Evolutionary conservation across 1,140 invertebrate genomes (phyloP).

Genomic region (Eufriesea mexicana): DNA sequence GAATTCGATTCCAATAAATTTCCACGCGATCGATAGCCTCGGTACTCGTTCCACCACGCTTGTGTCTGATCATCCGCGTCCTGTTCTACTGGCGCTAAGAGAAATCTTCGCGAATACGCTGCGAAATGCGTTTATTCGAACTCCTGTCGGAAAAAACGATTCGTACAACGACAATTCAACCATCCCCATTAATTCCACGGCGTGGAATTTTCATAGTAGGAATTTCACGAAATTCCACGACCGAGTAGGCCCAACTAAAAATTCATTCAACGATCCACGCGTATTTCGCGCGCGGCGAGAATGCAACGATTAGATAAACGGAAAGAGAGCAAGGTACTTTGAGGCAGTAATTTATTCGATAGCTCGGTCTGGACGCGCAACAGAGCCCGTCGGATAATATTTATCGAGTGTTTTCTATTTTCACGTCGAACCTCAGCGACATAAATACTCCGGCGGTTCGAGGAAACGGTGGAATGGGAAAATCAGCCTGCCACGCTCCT

Average conservation of each 20-base stretch:
- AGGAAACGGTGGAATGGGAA: too few relatives aligned
- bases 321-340: not conserved
- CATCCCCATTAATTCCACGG: too few relatives aligned
- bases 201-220: too few relatives aligned
- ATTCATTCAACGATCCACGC: too few relatives aligned
- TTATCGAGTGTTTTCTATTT: constrained; percentile 14
- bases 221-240: too few relatives aligned
- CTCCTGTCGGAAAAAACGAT: too few relatives aligned
- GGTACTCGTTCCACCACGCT: too few relatives aligned
- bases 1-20: not conserved
- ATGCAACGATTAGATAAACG: not conserved
- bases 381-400: not conserved
- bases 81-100: not conserved
- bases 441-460: not conserved
- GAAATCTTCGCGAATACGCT: too few relatives aligned
- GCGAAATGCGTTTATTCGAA: not conserved
- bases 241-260: too few relatives aligned
- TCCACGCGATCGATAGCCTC: not conserved
- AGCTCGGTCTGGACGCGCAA: not conserved
- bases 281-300: too few relatives aligned
- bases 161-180: too few relatives aligned
- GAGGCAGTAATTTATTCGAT: not conserved
- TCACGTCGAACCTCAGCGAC: not conserved
- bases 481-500: not conserved
- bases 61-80: constrained; percentile 25